Base-by-base conservation (phyloP, 2,888 invertebrate genomes). In the Laspeyria flexula region DNA sequence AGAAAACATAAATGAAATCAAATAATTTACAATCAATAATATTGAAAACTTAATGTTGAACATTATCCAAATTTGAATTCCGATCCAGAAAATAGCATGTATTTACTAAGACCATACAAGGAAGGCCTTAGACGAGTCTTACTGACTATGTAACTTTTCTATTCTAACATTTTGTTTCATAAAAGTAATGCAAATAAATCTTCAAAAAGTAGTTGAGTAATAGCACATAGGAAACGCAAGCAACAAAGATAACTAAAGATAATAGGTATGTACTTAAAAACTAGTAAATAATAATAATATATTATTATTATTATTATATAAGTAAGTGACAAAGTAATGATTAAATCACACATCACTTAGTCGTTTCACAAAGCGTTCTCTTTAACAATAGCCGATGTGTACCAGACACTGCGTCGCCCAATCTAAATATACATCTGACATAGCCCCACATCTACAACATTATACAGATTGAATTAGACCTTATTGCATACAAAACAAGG, bases 391-490 rank as follows among this genome's bases (percentile, higher is more conserved):
- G 34, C n/a, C 10, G 27, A 23, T 34, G 18, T 16, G 31, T 23
- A 37, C 33, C 66, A 76, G 76, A 76, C 76, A 71, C 55, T 57
- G 54, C 60, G 76, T 77, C 76, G 76, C 76, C 76, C 40, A 37
- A 42, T 62, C 70, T 75, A 77, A 73, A 74, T 71, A 73, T 76
- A 75, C 55, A 54, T 45, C 58, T 77, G 71, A 69, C 68, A 59
- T 57, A 71, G 21, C 13, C 41, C 37, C 16, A 21, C 31, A 25
- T 16, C 13, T n/a, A 25, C 23, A 1, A 9, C n/a, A 9, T 9
- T 0, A 7, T 1, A 15, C 30, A 51, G 42, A 1, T 34, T 9
- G 10, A 45, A 33, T 9, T 27, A 27, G 21, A 16, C 27, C 42
- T 27, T 46, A 33, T 3, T 0, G 0, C 0, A 1, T 21, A 7